These are phyloP conservation scores for Oreochromis niloticus DNA, from an alignment of 2,113 vertebrate genomes.

Conservation along the genomic window DNA sequence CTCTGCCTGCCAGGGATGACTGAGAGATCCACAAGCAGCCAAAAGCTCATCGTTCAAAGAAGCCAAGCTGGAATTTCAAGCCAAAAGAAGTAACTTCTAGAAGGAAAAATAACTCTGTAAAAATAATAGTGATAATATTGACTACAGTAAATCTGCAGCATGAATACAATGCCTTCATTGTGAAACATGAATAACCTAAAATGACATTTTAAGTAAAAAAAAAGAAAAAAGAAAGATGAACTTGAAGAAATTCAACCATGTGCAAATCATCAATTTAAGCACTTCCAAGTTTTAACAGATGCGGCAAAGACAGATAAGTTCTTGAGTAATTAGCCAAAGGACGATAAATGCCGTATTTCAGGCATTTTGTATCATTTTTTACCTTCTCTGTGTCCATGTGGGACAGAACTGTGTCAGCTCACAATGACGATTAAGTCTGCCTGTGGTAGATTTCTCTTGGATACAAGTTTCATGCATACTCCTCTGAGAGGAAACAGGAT, in stretches of 20 bases:
- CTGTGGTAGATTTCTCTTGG: conserved; percentile 11
- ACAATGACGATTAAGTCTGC: not conserved
- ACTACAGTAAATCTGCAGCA: not conserved
- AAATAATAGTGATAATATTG: not conserved
- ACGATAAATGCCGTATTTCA: not conserved
- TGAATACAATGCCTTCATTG: not conserved
- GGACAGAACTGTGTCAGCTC: not conserved
- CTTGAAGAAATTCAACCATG: not conserved
- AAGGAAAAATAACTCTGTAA: not conserved
- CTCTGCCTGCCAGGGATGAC: conserved; percentile 36
- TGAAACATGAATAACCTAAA: not conserved
- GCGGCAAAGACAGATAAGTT: not conserved
- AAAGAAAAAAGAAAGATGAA: not conserved
- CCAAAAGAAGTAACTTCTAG: conserved; percentile 14
- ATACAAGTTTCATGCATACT: not conserved
- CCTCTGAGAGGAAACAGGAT: conserved; percentile 27
- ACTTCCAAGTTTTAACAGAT: not conserved
- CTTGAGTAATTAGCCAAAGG: not conserved
- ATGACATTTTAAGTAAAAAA: not conserved
- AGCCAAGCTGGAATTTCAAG: conserved; percentile 24
- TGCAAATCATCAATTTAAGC: not conserved
- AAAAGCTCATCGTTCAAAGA: conserved; percentile 35
- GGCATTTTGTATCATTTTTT: not conserved
- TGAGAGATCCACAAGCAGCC: conserved; percentile 32
- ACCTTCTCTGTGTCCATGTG: not conserved